Evolutionary conservation across 2,113 vertebrate species (phyloP).

Genomic region (Gadus macrocephalus): DNA sequence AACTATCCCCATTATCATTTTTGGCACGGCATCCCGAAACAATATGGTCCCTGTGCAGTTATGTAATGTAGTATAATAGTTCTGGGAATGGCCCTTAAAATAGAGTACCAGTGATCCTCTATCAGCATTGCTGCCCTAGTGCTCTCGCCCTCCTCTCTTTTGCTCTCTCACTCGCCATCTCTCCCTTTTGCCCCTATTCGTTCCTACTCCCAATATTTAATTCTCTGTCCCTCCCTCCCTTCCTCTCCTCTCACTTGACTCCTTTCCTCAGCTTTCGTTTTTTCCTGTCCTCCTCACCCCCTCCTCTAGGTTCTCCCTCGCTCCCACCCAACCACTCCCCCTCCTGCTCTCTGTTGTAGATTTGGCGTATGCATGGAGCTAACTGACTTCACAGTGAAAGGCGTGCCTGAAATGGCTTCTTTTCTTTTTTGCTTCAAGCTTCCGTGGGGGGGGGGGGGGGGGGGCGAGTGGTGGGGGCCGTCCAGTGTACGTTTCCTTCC

Average conservation of each 20-base stretch:
- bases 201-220: slow-evolving; percentile 58
- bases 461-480: slow-evolving; percentile 50
- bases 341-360: slow-evolving; percentile 49
- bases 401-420: slow-evolving; percentile 51
- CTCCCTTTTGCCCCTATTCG: slow-evolving; percentile 56
- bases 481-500: slow-evolving; percentile 63
- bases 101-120: slow-evolving; percentile 70
- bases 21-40: slow-evolving; percentile 61
- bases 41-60: slow-evolving; percentile 64
- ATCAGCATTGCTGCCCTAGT: slow-evolving; percentile 58
- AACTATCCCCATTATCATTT: slow-evolving; percentile 46
- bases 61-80: slow-evolving; percentile 69
- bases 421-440: background rate
- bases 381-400: slow-evolving; percentile 61
- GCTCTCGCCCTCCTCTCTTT: slow-evolving; percentile 39
- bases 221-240: slow-evolving; percentile 49
- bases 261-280: slow-evolving; percentile 54
- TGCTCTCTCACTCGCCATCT: slow-evolving; percentile 47
- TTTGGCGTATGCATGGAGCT: slow-evolving; percentile 58
- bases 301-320: slow-evolving; percentile 32
- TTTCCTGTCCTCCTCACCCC: slow-evolving; percentile 59
- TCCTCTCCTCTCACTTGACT: slow-evolving; percentile 42
- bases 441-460: slow-evolving; percentile 51
- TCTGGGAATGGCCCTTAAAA: slow-evolving; percentile 75
- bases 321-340: slow-evolving; percentile 46